Base-by-base conservation (phyloP, 2,888 invertebrate genomes). In the Noctua janthina region DNA sequence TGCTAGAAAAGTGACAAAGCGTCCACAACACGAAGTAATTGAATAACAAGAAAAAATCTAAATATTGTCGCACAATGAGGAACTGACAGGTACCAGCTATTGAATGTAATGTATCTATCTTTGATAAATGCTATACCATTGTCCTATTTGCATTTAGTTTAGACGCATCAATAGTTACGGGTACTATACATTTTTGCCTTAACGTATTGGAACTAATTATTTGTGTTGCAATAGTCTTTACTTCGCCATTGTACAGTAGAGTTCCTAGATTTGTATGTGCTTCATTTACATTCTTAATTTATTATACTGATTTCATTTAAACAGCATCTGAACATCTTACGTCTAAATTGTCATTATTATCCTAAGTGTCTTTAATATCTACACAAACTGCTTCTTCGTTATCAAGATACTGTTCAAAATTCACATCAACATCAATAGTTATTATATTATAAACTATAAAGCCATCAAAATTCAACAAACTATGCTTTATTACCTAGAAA, bases 401-500 rank as follows among this genome's bases (percentile, higher is more conserved):
- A 39, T 54, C 64, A 59, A 72, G 2, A 56, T 72, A 56, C 23
- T 11, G 5, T n/a, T 43, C 15, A 70, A 54, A 76, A 73, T 69
- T 74, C 75, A 35, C 29, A 74, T 51, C 39, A 7, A 77, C 71
- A 72, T 81, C 87, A 67, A 76, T 78, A 76, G 15, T 69, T 74
- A 70, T 62, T 71, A 69, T 64, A 78, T 49, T 35, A 67, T 76
- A 62, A 62, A 82, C 66, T 78, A 81, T 83, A 78, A 83, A 84
- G 67, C 79, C 77, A 84, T 87, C 82, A 89, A 81, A 81, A 81
- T 86, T 88, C 85, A 81, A 87, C 83, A 76, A 82, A 83, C 87
- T 84, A 88, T 89, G 89, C 84, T 88, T 89, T 90, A 89, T 89
- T 90, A 82, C 81, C 84, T 90, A 89, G 89, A 88, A 87, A 86